A percentile compares a stretch with the other conserved stretches of the same genome.
phyloP scores from a whole-genome alignment of 2,888 invertebrate genomes.

The Leucania comma region DNA sequence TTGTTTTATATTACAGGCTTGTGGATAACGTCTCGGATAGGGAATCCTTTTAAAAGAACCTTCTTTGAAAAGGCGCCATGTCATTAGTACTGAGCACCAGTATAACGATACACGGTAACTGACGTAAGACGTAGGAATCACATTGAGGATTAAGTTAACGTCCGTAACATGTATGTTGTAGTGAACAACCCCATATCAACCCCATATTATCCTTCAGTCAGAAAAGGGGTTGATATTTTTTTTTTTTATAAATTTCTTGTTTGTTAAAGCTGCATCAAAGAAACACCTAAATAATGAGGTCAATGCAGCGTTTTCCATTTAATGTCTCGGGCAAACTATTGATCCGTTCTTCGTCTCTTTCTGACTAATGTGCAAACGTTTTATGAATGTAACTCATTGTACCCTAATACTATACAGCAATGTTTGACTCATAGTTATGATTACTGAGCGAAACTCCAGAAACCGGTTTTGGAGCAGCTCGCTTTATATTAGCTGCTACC shows the following conservation, averaged over 20 bases:
- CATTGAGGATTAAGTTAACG: background rate
- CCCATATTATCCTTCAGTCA: background rate
- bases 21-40: conserved; percentile 66
- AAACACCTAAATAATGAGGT: conserved; percentile 88
- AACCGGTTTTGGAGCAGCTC: conserved; percentile 14
- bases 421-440: conserved; percentile 36
- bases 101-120: conserved; percentile 35
- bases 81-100: conserved; percentile 43
- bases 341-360: conserved; percentile 89
- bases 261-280: conserved; percentile 73
- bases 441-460: conserved; percentile 18
- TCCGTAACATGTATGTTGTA: background rate
- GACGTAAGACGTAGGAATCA: conserved; percentile 8
- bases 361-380: conserved; percentile 82
- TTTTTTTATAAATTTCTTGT: conserved; percentile 59
- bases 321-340: conserved; percentile 88
- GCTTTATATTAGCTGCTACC: conserved; percentile 10
- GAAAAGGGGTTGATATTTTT: background rate
- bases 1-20: conserved; percentile 79
- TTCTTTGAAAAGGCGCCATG: conserved; percentile 51
- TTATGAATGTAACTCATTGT: conserved; percentile 61
- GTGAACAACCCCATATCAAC: background rate
- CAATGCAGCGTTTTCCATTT: conserved; percentile 89
- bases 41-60: conserved; percentile 64
- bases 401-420: conserved; percentile 41